Conservation (phyloP, 2,888 invertebrate species). For the Drosophila picticornis region DNA sequence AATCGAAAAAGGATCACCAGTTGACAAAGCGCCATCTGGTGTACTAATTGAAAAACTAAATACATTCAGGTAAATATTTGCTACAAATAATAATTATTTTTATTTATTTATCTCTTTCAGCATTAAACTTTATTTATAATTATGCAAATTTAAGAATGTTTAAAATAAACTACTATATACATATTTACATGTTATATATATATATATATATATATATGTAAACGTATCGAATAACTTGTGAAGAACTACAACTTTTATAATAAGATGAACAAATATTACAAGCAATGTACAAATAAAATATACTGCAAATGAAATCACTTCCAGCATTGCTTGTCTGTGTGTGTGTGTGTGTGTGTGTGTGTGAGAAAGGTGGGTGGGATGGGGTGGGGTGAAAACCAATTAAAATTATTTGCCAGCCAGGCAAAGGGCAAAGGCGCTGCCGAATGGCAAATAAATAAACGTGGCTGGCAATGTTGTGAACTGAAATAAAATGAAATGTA, state of each 20-base stretch:
- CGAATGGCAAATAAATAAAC: conserved; percentile 76
- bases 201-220: background rate
- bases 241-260: conserved; percentile 53
- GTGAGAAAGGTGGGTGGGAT: background rate
- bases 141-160: background rate
- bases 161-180: too few relatives aligned
- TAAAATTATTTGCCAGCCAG: conserved; percentile 71
- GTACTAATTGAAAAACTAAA: conserved; percentile 18
- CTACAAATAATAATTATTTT: background rate
- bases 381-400: conserved; percentile 61
- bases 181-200: too few relatives aligned
- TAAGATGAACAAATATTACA: conserved; percentile 48
- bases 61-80: conserved; percentile 17
- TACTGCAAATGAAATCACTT: conserved; percentile 56
- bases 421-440: conserved; percentile 66
- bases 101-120: background rate
- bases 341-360: background rate
- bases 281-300: conserved; percentile 25
- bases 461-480: conserved; percentile 60
- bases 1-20: conserved; percentile 23
- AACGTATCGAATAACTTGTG: conserved; percentile 9
- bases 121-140: background rate
- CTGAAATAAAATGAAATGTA: conserved; percentile 74
- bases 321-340: background rate
- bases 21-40: conserved; percentile 15